These are phyloP conservation scores for Acrocephalus kingi DNA, from an alignment of 2,113 vertebrate genomes.

Conservation along the genomic window DNA sequence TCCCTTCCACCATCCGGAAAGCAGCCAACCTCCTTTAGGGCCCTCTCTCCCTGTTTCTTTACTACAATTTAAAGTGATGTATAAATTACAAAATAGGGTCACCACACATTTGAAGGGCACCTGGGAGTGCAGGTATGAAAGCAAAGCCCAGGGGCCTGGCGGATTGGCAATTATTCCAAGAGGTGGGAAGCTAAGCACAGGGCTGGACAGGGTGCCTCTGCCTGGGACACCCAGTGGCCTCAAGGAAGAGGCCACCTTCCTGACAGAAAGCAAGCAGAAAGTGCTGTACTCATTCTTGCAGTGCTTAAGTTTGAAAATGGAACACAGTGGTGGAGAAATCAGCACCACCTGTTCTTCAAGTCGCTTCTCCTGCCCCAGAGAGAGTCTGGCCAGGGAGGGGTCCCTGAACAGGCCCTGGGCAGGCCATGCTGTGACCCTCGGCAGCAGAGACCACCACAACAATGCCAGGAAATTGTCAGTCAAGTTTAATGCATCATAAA, in stretches of 20 bases:
- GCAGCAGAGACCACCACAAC: neutral
- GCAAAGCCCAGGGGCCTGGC: neutral
- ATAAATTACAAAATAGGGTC: neutral
- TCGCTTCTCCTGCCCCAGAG: rapidly evolving
- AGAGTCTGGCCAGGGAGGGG: neutral
- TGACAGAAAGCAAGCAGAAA: neutral
- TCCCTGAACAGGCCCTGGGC: neutral
- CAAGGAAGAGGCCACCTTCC: neutral
- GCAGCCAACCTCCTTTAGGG: rapidly evolving
- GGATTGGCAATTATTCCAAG: neutral
- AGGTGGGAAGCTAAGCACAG: neutral
- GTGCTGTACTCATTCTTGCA: neutral
- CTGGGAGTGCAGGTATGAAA: neutral
- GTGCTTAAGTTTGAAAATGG: neutral
- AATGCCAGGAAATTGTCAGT: constrained; percentile 64
- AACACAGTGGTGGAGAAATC: neutral
- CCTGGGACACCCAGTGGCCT: neutral
- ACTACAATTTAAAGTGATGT: neutral
- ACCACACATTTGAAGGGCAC: neutral
- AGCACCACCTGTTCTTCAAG: neutral
- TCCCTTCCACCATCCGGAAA: neutral
- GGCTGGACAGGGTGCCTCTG: neutral
- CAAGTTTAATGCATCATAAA: constrained; percentile 89
- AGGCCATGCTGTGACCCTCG: neutral
- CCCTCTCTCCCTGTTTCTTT: neutral